Evolutionary conservation across 2,888 invertebrate species (phyloP), one percentile per base, ranked within the genome.

Genomic region (Polydrusus cervinus): DNA sequence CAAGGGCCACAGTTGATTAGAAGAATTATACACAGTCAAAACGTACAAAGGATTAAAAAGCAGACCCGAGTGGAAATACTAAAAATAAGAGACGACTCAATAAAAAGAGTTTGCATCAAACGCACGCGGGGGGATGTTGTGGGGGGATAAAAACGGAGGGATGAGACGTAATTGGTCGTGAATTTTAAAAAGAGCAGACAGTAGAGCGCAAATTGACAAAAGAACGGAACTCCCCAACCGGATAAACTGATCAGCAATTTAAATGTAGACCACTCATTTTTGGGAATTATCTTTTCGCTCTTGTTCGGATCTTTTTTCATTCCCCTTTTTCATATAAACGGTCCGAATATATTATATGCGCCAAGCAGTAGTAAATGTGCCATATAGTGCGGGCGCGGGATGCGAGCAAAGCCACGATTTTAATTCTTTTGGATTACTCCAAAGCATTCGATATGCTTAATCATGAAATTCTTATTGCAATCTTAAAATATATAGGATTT

Each of bases 241-340:
- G 84, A 87, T 85, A 85, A 86, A 86, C 86, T 85, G 85, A 87
- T 87, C 87, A 87, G 86, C 86, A 87, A 86, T 87, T 86, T 86
- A 87, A 86, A 87, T 86, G 84, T 81, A 82, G 84, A 84, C 81
- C 84, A 84, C 83, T 85, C 83, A 84, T 84, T 85, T 85, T 84
- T 81, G 81, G 49, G 34, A 43, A 70, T 69, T 64, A 70, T 67
- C 57, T 60, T 78, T 57, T 73, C 14, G 38, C 9, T 9, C 43
- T 13, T 25, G 13, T 8, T 34, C 20, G 60, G 47, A 25, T 51
- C 51, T 38, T 53, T 51, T 11, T 51, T 68, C 45, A 11, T 55
- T 53, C 11, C 25, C 18, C 16, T 13, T 43, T 68, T 38, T 3
- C 49, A 14, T 11, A 45, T 18, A 10, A 18, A 18, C 10, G 5